Percentiles rank a stretch among this genome's conserved stretches.
Conservation (phyloP, 1,140 invertebrate species). For the Dreissena rostriformis region DNA sequence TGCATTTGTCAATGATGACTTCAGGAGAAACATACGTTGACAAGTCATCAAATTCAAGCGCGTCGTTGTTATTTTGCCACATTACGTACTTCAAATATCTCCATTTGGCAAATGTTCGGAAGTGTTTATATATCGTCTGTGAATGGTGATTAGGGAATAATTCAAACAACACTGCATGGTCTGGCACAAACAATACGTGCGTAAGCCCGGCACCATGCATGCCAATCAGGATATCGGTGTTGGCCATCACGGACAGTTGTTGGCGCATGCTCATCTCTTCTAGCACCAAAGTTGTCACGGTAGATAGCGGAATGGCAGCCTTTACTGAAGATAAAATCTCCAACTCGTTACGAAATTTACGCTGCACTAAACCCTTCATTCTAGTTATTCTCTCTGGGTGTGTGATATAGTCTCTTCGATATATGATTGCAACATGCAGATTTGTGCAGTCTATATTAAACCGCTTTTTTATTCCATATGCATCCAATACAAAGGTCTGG, state of each 20-base stretch:
- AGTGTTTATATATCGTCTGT: slow-evolving; percentile 58
- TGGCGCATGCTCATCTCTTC: slow-evolving; percentile 67
- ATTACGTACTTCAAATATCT: slow-evolving; percentile 32
- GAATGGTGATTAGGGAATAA: slow-evolving; percentile 84
- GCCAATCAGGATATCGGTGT: slow-evolving; percentile 96
- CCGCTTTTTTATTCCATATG: slow-evolving; percentile 37
- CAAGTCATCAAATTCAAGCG: slow-evolving; percentile 30
- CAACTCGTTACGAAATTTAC: slow-evolving; percentile 75
- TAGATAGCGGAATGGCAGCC: slow-evolving; percentile 34
- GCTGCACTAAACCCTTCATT: slow-evolving; percentile 56
- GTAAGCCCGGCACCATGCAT: slow-evolving; percentile 98
- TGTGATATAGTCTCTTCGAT: slow-evolving; percentile 74
- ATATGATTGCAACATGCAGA: slow-evolving; percentile 73
- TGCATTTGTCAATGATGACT: not conserved
- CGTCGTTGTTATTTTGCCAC: slow-evolving; percentile 33
- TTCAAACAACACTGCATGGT: slow-evolving; percentile 97
- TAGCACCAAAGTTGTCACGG: slow-evolving; percentile 63
- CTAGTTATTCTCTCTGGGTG: slow-evolving; percentile 73
- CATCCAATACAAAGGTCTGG: slow-evolving; percentile 71
- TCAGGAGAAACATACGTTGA: slow-evolving; percentile 34
- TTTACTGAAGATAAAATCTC: slow-evolving; percentile 62
- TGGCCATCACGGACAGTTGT: slow-evolving; percentile 79
- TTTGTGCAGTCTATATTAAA: slow-evolving; percentile 63
- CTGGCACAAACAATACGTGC: slow-evolving; percentile 95
- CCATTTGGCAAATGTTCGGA: slow-evolving; percentile 43